Evolutionary conservation across 2,797 vertebrate species (phyloP), one percentile per base, ranked within the genome.

Genomic region (Rhinogobio ventralis): DNA sequence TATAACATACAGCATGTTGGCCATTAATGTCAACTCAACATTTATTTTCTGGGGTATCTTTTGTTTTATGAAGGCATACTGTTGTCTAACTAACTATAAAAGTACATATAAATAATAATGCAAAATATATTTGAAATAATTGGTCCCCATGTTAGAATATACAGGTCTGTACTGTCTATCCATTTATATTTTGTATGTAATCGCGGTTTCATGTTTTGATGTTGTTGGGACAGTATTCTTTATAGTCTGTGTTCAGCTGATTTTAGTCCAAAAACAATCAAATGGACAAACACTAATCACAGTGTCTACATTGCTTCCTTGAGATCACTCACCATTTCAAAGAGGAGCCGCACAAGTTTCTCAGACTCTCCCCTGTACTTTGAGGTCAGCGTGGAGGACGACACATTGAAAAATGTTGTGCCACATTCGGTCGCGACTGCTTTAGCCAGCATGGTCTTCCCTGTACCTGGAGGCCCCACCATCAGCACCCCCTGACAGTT

Each of bases 391-490:
- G 98, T 99, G 71, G 98, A 99, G 39, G 97, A 99, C 15, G 97
- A 99, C 82, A 99, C 96, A 0, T 98, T 99, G 93, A 99, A 99
- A 93, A 99, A 99, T 0, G 98, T 99, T 20, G 97, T 99, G 79
- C 97, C 97, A 86, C 98, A 99, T 89, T 99, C 98, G 0, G 98
- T 99, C 89, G 98, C 98, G 87, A 99, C 98, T 19, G 98, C 98
- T 95, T 99, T 99, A 13, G 98, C 98, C 28, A 99, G 89, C 97
- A 99, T 97, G 42, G 98, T 99, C 95, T 99, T 99, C 36, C 98
- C 98, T 14, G 98, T 99, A 45, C 98, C 98, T 7, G 98, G 98
- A 23, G 98, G 98, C 28, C 98, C 98, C 10, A 99, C 97, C 98
- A 99, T 99, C 88, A 99, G 92, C 72, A 99, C 97, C 0, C 98